phyloP scores from a whole-genome alignment of 2,113 vertebrate species.

The Zootoca vivipara region DNA sequence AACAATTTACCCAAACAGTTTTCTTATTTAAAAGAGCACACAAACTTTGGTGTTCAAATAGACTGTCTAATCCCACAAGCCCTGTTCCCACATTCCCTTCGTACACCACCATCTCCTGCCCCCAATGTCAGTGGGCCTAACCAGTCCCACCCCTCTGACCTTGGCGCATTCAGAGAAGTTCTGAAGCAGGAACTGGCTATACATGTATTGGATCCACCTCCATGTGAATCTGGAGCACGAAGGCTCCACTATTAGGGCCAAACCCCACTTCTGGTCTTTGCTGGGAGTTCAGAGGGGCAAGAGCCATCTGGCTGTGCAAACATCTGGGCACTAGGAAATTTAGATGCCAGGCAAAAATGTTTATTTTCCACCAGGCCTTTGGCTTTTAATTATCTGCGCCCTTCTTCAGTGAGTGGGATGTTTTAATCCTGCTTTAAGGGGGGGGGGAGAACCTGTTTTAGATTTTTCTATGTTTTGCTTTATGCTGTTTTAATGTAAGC shows the following conservation, averaged over 20 bases:
- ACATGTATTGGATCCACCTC: too few species aligned
- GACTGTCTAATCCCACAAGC: not conserved
- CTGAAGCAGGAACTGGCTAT: not conserved
- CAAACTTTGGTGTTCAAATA: too few species aligned
- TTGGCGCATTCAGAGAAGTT: not conserved
- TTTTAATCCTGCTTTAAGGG: too few species aligned
- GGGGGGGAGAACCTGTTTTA: too few species aligned
- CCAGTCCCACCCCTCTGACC: not conserved
- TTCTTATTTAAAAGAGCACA: not conserved
- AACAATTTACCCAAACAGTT: not conserved
- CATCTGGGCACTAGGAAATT: too few species aligned
- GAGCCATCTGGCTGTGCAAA: too few species aligned
- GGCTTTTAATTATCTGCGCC: too few species aligned
- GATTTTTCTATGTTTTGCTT: too few species aligned
- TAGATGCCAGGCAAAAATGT: too few species aligned
- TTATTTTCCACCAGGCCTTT: too few species aligned
- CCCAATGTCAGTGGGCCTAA: not conserved
- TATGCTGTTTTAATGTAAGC: too few species aligned
- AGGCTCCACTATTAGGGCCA: not conserved
- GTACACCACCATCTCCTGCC: not conserved
- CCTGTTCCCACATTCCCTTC: not conserved
- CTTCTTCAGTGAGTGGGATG: too few species aligned
- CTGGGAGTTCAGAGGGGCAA: not conserved
- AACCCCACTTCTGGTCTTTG: not conserved
- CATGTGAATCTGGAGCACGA: not conserved